phyloP scores from a whole-genome alignment of 2,113 vertebrate species.

The Upupa epops region DNA sequence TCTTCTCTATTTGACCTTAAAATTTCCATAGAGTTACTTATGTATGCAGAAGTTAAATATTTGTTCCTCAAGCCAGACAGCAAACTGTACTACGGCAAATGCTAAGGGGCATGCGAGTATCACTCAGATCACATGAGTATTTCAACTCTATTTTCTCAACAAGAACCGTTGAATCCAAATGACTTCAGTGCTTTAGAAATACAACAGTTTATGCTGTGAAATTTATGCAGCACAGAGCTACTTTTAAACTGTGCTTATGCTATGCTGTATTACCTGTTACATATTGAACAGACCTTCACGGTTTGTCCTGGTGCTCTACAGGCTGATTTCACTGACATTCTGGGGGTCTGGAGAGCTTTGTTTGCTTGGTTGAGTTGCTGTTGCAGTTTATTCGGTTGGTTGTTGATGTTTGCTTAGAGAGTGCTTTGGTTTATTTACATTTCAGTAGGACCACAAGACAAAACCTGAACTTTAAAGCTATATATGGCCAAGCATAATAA shows the following conservation, averaged over 20 bases:
- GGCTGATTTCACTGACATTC: background rate
- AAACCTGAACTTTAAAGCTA: background rate
- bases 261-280: background rate
- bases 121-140: background rate
- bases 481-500: background rate
- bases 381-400: too few species aligned
- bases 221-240: background rate
- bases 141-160: background rate
- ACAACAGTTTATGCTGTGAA: background rate
- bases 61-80: background rate
- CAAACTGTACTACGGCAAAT: background rate
- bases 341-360: accelerated
- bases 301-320: background rate
- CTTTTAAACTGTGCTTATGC: background rate
- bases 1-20: background rate
- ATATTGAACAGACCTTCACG: background rate
- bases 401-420: background rate
- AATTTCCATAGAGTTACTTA: background rate
- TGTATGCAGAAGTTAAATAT: background rate
- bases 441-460: background rate
- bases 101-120: background rate
- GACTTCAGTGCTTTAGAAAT: background rate
- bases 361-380: background rate
- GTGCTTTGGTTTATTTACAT: background rate
- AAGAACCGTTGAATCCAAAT: background rate